Conservation (phyloP, 2,113 vertebrate species). For the Phyllostomus hastatus region DNA sequence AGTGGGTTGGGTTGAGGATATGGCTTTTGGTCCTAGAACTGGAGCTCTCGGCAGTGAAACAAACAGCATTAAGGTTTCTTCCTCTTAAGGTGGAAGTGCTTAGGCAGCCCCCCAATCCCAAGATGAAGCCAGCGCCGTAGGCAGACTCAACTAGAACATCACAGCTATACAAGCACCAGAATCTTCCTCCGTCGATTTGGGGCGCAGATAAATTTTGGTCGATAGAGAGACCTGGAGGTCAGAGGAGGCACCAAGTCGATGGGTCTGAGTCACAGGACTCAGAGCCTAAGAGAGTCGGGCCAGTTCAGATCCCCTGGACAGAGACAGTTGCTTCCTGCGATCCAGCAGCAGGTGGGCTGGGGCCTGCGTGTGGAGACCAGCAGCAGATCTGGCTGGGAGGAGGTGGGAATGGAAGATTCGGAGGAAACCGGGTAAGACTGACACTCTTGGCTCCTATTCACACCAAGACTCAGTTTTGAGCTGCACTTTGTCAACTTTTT, state of each 20-base stretch:
- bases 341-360: neutral
- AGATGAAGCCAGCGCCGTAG: neutral
- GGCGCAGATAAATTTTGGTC: neutral
- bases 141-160: neutral
- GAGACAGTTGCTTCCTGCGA: neutral
- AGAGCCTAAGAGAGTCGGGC: neutral
- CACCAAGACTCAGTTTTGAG: neutral
- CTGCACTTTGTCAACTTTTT: neutral
- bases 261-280: neutral
- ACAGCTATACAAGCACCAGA: neutral
- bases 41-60: neutral
- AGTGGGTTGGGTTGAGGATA: neutral
- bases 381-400: neutral
- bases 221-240: neutral
- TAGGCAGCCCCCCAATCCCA: neutral
- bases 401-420: neutral
- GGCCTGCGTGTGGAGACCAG: neutral
- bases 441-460: too few species aligned
- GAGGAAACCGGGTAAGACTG: neutral
- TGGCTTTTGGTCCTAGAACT: neutral
- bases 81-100: neutral
- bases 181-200: neutral
- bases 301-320: neutral
- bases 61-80: neutral
- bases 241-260: neutral